These are phyloP conservation scores for Halictus quadricinctus DNA, from an alignment of 2,888 invertebrate species.

Conservation along the genomic window DNA sequence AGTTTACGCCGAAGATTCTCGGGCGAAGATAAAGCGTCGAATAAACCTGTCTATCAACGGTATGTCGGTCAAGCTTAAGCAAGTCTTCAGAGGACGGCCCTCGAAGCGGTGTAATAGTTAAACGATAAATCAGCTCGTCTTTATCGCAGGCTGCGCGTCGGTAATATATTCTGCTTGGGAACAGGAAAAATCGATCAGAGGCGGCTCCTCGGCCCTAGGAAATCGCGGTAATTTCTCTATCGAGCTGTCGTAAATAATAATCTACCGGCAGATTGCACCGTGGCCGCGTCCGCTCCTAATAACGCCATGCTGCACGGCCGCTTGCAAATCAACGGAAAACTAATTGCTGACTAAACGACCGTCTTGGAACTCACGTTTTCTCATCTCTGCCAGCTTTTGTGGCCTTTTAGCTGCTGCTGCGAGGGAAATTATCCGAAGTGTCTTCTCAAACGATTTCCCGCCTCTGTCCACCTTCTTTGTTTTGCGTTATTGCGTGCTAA, in stretches of 20 bases:
- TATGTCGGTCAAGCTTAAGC: constrained; percentile 45
- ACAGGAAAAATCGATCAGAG: constrained; percentile 45
- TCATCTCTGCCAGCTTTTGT: not conserved
- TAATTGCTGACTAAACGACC: constrained; percentile 19
- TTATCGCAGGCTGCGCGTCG: constrained; percentile 51
- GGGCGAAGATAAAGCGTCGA: constrained; percentile 47
- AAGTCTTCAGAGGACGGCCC: constrained; percentile 36
- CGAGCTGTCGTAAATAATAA: constrained; percentile 55
- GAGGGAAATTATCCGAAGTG: not conserved
- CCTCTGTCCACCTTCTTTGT: not conserved
- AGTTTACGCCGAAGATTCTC: constrained; percentile 30
- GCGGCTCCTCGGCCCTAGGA: constrained; percentile 31
- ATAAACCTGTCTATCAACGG: constrained; percentile 54
- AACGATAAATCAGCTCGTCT: constrained; percentile 60
- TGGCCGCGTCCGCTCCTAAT: not conserved
- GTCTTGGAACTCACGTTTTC: constrained; percentile 13
- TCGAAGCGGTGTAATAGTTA: constrained; percentile 33
- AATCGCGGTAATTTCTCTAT: constrained; percentile 59
- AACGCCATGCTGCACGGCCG: not conserved
- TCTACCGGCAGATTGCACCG: constrained; percentile 14
- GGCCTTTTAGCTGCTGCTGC: not conserved
- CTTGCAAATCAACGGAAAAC: constrained; percentile 22
- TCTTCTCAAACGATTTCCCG: constrained; percentile 3
- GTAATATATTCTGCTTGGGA: constrained; percentile 56
- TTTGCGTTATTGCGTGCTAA: constrained; percentile 1